A percentile compares a stretch with the other conserved stretches of the same genome.
These are phyloP conservation scores for Sporophila hypoxantha DNA, from an alignment of 2,113 vertebrate genomes.

Conservation along the genomic window DNA sequence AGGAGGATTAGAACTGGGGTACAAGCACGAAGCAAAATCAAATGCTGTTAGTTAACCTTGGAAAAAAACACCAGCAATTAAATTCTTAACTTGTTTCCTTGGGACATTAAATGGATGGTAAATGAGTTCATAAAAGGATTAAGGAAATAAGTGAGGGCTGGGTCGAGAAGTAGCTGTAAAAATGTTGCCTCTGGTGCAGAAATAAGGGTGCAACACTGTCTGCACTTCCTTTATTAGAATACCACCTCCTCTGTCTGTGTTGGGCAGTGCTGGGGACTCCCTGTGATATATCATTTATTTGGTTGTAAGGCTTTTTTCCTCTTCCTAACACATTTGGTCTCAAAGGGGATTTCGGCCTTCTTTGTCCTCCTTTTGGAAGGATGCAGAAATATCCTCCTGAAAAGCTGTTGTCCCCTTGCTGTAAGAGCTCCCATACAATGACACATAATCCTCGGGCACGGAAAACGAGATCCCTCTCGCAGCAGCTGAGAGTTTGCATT, in stretches of 20 bases:
- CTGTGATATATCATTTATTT: background rate
- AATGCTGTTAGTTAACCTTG: background rate
- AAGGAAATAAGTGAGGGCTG: background rate
- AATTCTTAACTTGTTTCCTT: background rate
- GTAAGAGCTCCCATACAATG: background rate
- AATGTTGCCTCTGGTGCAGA: background rate
- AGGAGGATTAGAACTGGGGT: background rate
- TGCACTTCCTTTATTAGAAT: background rate
- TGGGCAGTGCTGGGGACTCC: background rate
- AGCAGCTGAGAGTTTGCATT: background rate
- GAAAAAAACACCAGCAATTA: background rate
- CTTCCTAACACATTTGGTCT: background rate
- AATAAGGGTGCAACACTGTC: background rate
- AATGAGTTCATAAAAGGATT: constrained; percentile 22
- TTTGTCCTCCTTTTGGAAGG: background rate
- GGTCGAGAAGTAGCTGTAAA: background rate
- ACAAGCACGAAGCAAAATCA: background rate
- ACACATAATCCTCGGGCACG: background rate
- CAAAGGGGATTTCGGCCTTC: background rate
- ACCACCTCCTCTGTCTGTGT: background rate
- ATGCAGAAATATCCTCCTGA: background rate
- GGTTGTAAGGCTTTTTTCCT: background rate
- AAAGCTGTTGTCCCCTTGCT: background rate
- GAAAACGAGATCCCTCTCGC: background rate
- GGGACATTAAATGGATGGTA: background rate